Conservation (phyloP, 1,140 invertebrate species). For the Pentalonia nigronervosa region DNA sequence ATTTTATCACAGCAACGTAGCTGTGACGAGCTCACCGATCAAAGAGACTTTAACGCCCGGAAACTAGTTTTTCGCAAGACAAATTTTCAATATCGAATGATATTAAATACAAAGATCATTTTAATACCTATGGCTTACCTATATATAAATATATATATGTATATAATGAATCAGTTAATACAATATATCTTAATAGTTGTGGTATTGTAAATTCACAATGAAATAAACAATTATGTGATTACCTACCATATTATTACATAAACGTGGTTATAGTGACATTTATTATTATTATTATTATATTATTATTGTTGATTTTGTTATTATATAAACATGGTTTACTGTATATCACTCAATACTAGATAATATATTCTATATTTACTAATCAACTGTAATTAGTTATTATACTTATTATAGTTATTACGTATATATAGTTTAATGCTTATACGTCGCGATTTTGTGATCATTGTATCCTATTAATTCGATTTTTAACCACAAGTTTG, state of each 20-base stretch:
- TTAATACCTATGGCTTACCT: not conserved
- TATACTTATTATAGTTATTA: not conserved
- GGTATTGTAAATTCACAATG: not conserved
- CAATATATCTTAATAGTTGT: not conserved
- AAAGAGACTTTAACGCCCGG: conserved; percentile 13
- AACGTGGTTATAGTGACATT: not conserved
- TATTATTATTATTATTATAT: not conserved
- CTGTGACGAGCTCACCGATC: not conserved
- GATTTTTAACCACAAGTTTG: not conserved
- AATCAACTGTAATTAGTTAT: not conserved
- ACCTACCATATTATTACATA: not conserved
- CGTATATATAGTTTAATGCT: not conserved
- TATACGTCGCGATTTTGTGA: not conserved
- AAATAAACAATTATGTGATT: not conserved
- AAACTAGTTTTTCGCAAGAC: not conserved
- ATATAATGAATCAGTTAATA: not conserved
- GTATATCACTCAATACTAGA: not conserved
- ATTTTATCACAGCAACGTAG: not conserved
- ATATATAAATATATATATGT: not conserved
- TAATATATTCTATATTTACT: not conserved
- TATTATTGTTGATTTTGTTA: not conserved
- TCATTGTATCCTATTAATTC: not conserved
- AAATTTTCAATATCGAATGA: not conserved
- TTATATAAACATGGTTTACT: not conserved
- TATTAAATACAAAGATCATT: conserved; percentile 5